Evolutionary conservation across 2,888 invertebrate genomes (phyloP).

Genomic region (Axea sp.): DNA sequence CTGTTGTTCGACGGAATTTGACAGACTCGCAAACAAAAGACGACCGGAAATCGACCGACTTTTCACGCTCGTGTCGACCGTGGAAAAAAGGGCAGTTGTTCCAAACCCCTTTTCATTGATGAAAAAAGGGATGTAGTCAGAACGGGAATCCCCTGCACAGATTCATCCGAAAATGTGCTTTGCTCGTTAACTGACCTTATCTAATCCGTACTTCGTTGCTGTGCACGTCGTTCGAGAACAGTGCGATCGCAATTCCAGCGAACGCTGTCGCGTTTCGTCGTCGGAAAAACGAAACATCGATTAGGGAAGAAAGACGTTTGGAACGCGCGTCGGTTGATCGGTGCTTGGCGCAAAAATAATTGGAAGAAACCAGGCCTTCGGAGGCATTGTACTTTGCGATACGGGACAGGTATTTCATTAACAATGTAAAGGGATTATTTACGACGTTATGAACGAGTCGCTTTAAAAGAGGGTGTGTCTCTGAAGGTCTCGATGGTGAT

Average conservation of each 20-base stretch:
- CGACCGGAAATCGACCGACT: slow-evolving; percentile 16
- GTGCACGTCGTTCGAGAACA: too few relatives aligned
- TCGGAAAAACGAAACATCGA: too few relatives aligned
- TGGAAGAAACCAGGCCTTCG: slow-evolving; percentile 2
- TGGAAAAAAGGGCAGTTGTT: too few relatives aligned
- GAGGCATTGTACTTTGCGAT: slow-evolving; percentile 18
- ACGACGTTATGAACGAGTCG: slow-evolving; percentile 48
- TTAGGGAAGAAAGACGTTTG: neutral
- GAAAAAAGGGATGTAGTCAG: too few relatives aligned
- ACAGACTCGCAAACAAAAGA: slow-evolving; percentile 8
- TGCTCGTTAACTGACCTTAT: too few relatives aligned
- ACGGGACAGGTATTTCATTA: slow-evolving; percentile 49
- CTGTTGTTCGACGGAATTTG: slow-evolving; percentile 17
- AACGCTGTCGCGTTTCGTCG: too few relatives aligned
- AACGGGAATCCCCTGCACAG: too few relatives aligned
- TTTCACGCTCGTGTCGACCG: neutral
- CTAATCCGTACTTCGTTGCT: too few relatives aligned
- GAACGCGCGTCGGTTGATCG: neutral
- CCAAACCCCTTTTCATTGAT: too few relatives aligned
- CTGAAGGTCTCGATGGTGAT: slow-evolving; percentile 36
- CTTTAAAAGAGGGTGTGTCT: slow-evolving; percentile 50
- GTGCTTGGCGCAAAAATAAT: slow-evolving; percentile 20
- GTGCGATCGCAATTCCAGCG: too few relatives aligned
- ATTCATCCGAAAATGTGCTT: too few relatives aligned
- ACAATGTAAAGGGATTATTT: slow-evolving; percentile 51